A percentile compares a stretch with the other conserved stretches of the same genome.
phyloP scores from a whole-genome alignment of 2,113 vertebrate genomes.

The Colossoma macropomum region DNA sequence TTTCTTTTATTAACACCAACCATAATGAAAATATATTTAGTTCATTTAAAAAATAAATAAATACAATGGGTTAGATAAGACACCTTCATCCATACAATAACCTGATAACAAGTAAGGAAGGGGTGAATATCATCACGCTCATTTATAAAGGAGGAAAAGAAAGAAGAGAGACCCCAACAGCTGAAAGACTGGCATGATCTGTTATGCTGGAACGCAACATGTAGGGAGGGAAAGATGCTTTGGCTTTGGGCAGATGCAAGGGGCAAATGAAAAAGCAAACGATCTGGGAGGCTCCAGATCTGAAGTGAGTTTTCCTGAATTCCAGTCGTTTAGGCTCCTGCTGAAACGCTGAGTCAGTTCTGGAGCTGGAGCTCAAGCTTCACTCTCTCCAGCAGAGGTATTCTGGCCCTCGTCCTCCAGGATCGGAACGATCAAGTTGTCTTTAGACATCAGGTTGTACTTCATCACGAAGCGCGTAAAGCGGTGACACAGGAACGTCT shows the following conservation, averaged over 20 bases:
- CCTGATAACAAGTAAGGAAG: constrained; percentile 74
- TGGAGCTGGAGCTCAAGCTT: constrained; percentile 81
- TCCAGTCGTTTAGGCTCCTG: background rate
- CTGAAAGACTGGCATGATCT: constrained; percentile 58
- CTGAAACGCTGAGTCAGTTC: background rate
- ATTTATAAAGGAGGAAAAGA: constrained; percentile 27
- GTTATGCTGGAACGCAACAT: constrained; percentile 40
- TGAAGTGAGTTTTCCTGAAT: background rate
- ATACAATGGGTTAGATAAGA: constrained; percentile 68
- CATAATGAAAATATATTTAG: constrained; percentile 78
- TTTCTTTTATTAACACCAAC: constrained; percentile 79
- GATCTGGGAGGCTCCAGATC: no score
- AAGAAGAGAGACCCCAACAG: constrained; percentile 53
- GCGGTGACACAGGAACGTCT: constrained; percentile 98
- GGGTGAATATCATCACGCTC: constrained; percentile 52
- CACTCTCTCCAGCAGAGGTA: constrained; percentile 92
- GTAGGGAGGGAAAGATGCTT: constrained; percentile 62
- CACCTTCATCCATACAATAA: constrained; percentile 88
- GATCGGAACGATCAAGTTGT: constrained; percentile 99
- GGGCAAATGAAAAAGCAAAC: background rate
- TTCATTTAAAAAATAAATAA: constrained; percentile 66
- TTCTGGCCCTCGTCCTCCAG: constrained; percentile 98
- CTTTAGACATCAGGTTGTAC: constrained; percentile 99
- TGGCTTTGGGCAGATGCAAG: background rate
- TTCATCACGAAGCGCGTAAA: constrained; percentile 99